Conservation (phyloP, 2,888 invertebrate genomes). For the Cosmia trapezina region DNA sequence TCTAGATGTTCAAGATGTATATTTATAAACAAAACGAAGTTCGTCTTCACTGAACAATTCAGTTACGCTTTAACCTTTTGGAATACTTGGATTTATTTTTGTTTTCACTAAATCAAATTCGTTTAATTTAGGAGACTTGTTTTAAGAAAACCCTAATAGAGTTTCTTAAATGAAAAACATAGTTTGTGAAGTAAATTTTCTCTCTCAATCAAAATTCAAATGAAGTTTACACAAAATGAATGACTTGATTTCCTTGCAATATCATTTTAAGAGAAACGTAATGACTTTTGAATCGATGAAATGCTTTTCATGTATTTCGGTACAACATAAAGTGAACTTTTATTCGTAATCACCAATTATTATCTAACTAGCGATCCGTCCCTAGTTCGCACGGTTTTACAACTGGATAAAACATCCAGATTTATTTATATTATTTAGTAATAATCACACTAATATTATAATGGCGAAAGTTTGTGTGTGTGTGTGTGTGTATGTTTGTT, state of each 20-base stretch:
- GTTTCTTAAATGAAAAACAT: constrained; percentile 17
- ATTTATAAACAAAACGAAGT: neutral
- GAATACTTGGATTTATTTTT: constrained; percentile 25
- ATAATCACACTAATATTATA: no score
- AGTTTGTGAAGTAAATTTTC: constrained; percentile 35
- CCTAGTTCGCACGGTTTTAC: no score
- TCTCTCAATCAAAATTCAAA: constrained; percentile 47
- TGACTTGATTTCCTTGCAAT: constrained; percentile 36
- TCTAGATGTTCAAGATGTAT: constrained; percentile 3
- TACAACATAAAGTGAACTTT: neutral
- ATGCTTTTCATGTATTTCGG: neutral
- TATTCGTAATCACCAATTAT: no score
- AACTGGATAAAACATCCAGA: no score
- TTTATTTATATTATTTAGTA: no score
- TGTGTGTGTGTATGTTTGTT: no score
- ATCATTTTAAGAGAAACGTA: constrained; percentile 24
- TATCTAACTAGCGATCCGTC: no score
- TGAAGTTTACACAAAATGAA: constrained; percentile 33
- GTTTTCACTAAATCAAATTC: constrained; percentile 30
- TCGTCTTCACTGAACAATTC: constrained; percentile 4
- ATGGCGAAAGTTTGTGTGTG: no score
- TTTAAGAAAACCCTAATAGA: constrained; percentile 7
- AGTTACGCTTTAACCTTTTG: constrained; percentile 4
- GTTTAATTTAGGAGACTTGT: constrained; percentile 11
- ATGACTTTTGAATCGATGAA: constrained; percentile 2